Conservation (phyloP, 1,140 invertebrate genomes). For the fruit fly (Drosophila melanogaster) region Release_6_plus_ISO1_MT NT_037436.4:10580001-10580500, state of each 20-base stretch:
- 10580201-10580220: constrained; percentile 69
- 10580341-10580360: constrained; percentile 42
- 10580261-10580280: constrained; percentile 28
- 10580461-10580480: constrained; percentile 67
- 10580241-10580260: constrained; percentile 34
- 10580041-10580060: constrained; percentile 45
- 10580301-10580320: constrained; percentile 92
- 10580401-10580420: constrained; percentile 69
- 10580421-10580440: constrained; percentile 48
- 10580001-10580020: constrained; percentile 47
- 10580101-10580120: constrained; percentile 64
- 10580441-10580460: constrained; percentile 20
- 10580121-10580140: constrained; percentile 54
- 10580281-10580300: constrained; percentile 85
- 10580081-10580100: constrained; percentile 51
- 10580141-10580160: constrained; percentile 21
- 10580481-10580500: constrained; percentile 60
- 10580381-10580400: constrained; percentile 77
- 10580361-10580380: constrained; percentile 65
- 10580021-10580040: constrained; percentile 43
- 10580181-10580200: constrained; percentile 40
- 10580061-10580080: constrained; percentile 44
- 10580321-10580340: constrained; percentile 91
- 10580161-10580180: constrained; percentile 39
- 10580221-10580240: constrained; percentile 75